A percentile compares a stretch with the other conserved stretches of the same genome.
These are phyloP conservation scores for Eumacrocentrus americanus DNA, from an alignment of 2,888 invertebrate genomes.

Conservation along the genomic window DNA sequence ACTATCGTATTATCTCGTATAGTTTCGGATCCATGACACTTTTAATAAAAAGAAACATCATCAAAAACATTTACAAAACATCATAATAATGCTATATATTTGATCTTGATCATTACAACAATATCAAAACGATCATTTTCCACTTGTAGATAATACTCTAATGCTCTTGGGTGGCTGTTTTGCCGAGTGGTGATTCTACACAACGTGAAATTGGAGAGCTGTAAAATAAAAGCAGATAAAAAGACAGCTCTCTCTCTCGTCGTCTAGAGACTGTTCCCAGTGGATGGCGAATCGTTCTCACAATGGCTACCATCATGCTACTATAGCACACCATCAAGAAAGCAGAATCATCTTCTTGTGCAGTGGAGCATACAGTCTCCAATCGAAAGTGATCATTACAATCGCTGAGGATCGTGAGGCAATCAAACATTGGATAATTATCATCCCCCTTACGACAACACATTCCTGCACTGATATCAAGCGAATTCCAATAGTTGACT, in stretches of 20 bases:
- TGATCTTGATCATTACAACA: neutral
- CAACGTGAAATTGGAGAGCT: slow-evolving; percentile 19
- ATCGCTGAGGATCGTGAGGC: no score
- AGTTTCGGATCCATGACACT: no score
- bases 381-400: neutral
- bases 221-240: slow-evolving; percentile 24
- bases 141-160: neutral
- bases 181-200: slow-evolving; percentile 19
- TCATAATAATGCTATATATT: neutral
- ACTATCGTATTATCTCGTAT: no score
- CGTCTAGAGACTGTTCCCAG: slow-evolving; percentile 21
- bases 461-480: no score
- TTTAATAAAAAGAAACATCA: no score
- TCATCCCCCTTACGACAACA: no score
- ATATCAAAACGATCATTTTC: neutral
- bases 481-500: no score
- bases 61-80: no score
- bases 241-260: slow-evolving; percentile 19
- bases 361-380: neutral
- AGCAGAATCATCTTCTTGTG: slow-evolving; percentile 5
- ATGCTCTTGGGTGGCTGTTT: neutral
- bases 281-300: slow-evolving; percentile 24
- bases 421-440: no score
- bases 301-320: slow-evolving; percentile 12
- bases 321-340: slow-evolving; percentile 6